Evolutionary conservation across 1,140 invertebrate genomes (phyloP), one percentile per base, ranked within the genome.

Genomic region (Berghia stephanieae): DNA sequence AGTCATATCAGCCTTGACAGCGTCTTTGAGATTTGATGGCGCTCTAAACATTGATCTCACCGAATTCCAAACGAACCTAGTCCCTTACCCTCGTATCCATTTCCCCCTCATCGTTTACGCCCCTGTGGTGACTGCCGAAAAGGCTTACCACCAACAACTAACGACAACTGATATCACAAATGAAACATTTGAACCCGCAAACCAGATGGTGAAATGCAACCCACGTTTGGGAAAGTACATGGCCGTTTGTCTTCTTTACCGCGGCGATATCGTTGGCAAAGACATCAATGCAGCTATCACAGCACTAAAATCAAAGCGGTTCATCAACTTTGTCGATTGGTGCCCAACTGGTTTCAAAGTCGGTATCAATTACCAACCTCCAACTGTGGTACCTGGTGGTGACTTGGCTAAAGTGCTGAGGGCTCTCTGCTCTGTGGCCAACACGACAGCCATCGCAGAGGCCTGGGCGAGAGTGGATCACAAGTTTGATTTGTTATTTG

Each of bases 131-230:
- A 82, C 85, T 10, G 43, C 82, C 21, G 83, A 84, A 71, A 85
- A 83, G 73, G 83, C 83, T 4, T 79, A 83, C 72, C 84, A 85
- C 70, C 85, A 86, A 79, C 84, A 85, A 77, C 63, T 86, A 34
- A 84, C 80, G 2, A 85, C 96, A 13, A 92, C 93, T 42, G 95
- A 96, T 86, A 95, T 96, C 2, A 96, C 95, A 83, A 95, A 93
- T 87, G 93, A 94, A 18, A 95, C 94, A 88, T 95, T 95, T 89
- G 94, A 96, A 87, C 94, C 94, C 42, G 93, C 93, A 80, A 96
- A 95, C 90, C 95, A 96, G 91, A 95, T 96, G 95, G 94, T 96
- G n/a, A 96, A 95, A 89, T 96, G 95, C 87, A 94, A 96, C 88
- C 94, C 95, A 5, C 92, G 94, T 81, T 93, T 95, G 88, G 95